Evolutionary conservation across 1,140 invertebrate species (phyloP).

Genomic region (Archegozetes longisetosus): DNA sequence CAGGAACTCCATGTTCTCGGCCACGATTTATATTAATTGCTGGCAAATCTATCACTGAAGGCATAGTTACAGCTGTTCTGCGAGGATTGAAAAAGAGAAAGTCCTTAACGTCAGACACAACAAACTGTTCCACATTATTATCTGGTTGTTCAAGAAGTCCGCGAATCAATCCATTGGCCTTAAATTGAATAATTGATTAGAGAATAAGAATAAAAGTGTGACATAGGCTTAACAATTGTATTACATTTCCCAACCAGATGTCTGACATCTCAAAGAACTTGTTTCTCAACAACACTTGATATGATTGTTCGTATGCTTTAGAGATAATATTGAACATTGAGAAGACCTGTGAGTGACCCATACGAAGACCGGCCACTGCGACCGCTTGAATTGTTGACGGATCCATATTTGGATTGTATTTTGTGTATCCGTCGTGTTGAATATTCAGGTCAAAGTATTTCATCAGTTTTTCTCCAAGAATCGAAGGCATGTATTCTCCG

Average conservation of each 20-base stretch:
- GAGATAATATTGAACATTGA: conserved; percentile 14
- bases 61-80: conserved; percentile 51
- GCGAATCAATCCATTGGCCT: conserved; percentile 11
- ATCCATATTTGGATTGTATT: conserved; percentile 40
- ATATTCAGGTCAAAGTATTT: conserved; percentile 18
- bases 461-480: conserved; percentile 36
- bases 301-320: not conserved
- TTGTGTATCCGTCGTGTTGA: conserved; percentile 15
- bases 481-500: conserved; percentile 52
- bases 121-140: conserved; percentile 12
- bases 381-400: conserved; percentile 44
- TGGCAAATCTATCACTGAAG: conserved; percentile 20
- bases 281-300: conserved; percentile 6
- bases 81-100: conserved; percentile 37
- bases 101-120: conserved; percentile 47
- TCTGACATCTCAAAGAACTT: conserved; percentile 18
- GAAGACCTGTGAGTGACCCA: conserved; percentile 76
- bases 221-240: not conserved
- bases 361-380: conserved; percentile 55
- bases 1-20: conserved; percentile 39
- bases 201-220: not conserved
- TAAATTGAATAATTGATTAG: not conserved
- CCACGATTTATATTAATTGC: conserved; percentile 30
- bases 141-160: conserved; percentile 10
- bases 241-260: conserved; percentile 12